Percentiles rank a stretch among this genome's conserved stretches.
Conservation (phyloP, 2,113 vertebrate species). For the Electrona antarctica region DNA sequence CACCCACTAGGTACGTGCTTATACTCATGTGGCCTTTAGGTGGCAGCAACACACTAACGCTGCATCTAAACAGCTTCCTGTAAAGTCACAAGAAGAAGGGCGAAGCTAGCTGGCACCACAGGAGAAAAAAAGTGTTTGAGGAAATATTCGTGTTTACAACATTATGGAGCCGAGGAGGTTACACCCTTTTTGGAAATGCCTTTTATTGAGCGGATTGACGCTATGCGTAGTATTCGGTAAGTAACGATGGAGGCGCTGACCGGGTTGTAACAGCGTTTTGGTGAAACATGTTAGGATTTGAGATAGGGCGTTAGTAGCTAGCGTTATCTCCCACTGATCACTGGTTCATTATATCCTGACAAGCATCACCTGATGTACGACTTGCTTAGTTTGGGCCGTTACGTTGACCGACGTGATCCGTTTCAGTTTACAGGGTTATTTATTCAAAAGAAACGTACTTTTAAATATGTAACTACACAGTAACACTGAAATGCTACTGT, state of each 20-base stretch:
- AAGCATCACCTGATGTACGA: background rate
- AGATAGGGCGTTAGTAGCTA: background rate
- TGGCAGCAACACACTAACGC: background rate
- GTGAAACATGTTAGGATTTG: background rate
- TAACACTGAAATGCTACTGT: no score
- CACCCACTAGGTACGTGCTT: no score
- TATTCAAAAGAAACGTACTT: background rate
- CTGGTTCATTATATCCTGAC: background rate
- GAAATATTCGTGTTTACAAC: slow-evolving; percentile 64
- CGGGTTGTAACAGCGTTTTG: no score
- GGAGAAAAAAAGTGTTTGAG: slow-evolving; percentile 21
- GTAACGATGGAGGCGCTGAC: background rate
- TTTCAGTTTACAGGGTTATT: background rate
- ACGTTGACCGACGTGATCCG: background rate
- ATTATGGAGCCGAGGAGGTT: slow-evolving; percentile 71
- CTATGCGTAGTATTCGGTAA: slow-evolving; percentile 55
- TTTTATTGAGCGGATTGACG: slow-evolving; percentile 56
- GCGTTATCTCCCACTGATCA: background rate
- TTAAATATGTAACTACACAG: no score
- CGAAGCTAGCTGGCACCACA: background rate
- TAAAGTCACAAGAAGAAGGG: slow-evolving; percentile 38
- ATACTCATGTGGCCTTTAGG: slow-evolving; percentile 18
- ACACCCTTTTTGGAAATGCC: slow-evolving; percentile 17
- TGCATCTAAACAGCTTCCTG: background rate
- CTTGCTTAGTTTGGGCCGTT: background rate